These are phyloP conservation scores for Aricia agestis DNA, from an alignment of 1,140 invertebrate species.

Conservation along the genomic window DNA sequence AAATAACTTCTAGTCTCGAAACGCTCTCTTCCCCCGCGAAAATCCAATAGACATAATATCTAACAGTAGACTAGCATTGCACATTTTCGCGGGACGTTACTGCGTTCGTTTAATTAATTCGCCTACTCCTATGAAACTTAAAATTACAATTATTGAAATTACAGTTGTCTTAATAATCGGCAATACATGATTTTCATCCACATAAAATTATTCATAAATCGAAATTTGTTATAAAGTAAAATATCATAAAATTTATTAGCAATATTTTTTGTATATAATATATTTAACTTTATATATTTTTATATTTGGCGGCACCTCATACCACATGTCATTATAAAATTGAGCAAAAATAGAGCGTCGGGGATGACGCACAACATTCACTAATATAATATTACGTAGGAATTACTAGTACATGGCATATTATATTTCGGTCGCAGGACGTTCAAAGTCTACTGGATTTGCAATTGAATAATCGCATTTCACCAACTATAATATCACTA, in stretches of 20 bases:
- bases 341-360: background rate
- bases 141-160: background rate
- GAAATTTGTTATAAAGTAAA: background rate
- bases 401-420: background rate
- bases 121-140: background rate
- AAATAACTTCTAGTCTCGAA: background rate
- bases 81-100: conserved; percentile 12
- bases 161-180: background rate
- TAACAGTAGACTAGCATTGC: conserved; percentile 30
- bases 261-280: background rate
- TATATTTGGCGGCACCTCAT: conserved; percentile 7
- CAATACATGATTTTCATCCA: background rate
- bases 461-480: background rate
- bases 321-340: conserved; percentile 9
- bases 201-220: background rate
- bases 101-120: background rate
- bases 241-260: background rate
- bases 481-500: background rate
- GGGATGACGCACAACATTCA: background rate
- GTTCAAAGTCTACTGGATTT: background rate
- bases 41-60: conserved; percentile 23
- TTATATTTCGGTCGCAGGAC: background rate
- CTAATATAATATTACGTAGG: background rate
- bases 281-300: background rate
- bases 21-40: background rate